Evolutionary conservation across 2,797 vertebrate genomes (phyloP), one percentile per base, ranked within the genome.

Genomic region (Cetoscarus ocellatus): DNA sequence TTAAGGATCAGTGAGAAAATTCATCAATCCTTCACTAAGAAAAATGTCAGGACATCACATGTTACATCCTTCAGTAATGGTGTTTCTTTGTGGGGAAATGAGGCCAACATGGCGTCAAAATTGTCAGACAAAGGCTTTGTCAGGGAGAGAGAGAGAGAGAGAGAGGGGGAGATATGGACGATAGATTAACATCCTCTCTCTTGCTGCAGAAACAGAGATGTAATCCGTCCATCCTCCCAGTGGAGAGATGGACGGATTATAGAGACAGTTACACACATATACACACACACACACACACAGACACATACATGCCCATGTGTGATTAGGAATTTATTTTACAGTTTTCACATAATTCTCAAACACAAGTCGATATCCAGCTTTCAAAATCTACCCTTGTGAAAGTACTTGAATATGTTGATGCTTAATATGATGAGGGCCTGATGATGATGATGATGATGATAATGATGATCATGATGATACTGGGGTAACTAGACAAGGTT

Each of bases 71-170:
- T 9, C 50, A 36, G 7, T 36, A 36, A 14, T 8, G 8, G 2
- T 12, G 59, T 52, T n/a, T 63, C 69, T 59, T 72, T 53, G 35
- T n/a, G 18, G 62, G 6, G 36, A 80, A 90, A 79, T 56, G 34
- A 90, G 88, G 86, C 80, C 86, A 88, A 85, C 82, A 85, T 88
- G 86, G 86, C 58, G 56, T 54, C 53, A 7, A 47, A 27, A 3
- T 8, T 15, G 67, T 38, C 2, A 35, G 71, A 57, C 45, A 14
- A 40, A 43, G n/a, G 51, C 49, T 43, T 57, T 57, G 55, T 45
- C 42, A 27, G 52, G 15, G 34, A 15, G 27, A 36, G 51, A 15
- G 51, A n/a, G 34, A 36, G 52, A 27, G 52, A 1, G 34, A 2
- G 52, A 38, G 34, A 38, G 34, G n/a, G 49, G 34, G 49, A 51